A percentile compares a stretch with the other conserved stretches of the same genome.
These are phyloP conservation scores for Sebastes kiyomatsui DNA, from an alignment of 2,797 vertebrate species.

Conservation along the genomic window DNA sequence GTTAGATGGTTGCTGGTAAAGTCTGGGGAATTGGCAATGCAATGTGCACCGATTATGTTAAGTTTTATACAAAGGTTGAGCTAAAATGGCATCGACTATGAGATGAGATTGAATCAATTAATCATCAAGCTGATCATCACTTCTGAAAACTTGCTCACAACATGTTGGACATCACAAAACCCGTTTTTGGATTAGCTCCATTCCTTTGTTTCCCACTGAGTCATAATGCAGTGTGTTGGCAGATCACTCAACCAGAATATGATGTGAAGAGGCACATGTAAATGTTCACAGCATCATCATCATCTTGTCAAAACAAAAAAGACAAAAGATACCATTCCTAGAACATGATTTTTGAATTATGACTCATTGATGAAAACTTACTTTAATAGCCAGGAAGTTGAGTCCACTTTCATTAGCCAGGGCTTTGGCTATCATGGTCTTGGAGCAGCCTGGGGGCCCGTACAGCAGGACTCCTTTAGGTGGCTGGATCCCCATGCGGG, in stretches of 20 bases:
- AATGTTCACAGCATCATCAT: not conserved
- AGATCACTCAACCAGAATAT: constrained; percentile 11
- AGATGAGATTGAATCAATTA: constrained; percentile 3
- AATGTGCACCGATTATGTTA: not conserved
- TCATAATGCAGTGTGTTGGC: constrained; percentile 25
- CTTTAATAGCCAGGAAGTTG: constrained; percentile 96
- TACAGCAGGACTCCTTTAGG: constrained; percentile 95
- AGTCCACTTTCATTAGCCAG: constrained; percentile 94
- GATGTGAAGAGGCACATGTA: constrained; percentile 1
- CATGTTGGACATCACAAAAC: not conserved
- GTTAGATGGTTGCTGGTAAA: not conserved
- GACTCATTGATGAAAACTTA: constrained; percentile 57
- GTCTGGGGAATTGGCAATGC: not conserved
- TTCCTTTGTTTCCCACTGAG: not conserved
- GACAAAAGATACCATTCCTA: not conserved
- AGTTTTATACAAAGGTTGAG: not conserved
- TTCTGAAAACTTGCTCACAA: not conserved
- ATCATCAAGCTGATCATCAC: constrained; percentile 8
- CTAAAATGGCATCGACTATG: not conserved
- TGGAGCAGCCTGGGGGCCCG: constrained; percentile 96
- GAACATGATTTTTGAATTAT: not conserved
- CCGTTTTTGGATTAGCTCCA: constrained; percentile 8
- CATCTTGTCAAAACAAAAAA: not conserved
- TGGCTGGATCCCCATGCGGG: constrained; percentile 92
- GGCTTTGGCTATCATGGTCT: constrained; percentile 98